Conservation (phyloP, 2,888 invertebrate species). For the Siphlonurus alternatus region DNA sequence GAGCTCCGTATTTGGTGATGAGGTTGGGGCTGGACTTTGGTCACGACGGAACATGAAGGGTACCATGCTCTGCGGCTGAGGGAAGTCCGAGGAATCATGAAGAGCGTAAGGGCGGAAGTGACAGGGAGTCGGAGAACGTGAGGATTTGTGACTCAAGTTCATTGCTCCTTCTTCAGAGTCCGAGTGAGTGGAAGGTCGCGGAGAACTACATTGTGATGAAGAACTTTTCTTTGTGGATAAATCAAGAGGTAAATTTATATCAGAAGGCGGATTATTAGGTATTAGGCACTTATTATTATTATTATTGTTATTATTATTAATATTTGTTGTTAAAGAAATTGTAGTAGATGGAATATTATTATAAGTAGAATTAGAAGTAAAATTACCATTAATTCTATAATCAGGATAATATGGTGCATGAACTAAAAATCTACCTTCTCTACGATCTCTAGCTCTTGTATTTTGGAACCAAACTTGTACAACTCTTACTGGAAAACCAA, state of each 20-base stretch:
- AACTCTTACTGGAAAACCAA: constrained; percentile 36
- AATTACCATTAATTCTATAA: background rate
- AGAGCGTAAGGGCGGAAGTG: constrained; percentile 22
- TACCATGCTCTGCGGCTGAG: constrained; percentile 12
- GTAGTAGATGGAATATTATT: constrained; percentile 2
- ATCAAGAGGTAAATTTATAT: constrained; percentile 50
- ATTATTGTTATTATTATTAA: too few species aligned
- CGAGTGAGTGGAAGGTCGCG: constrained; percentile 39
- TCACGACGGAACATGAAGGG: constrained; percentile 11
- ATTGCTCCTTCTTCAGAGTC: constrained; percentile 54
- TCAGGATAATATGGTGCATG: constrained; percentile 6
- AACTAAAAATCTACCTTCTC: constrained; percentile 37
- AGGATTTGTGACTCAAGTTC: constrained; percentile 56
- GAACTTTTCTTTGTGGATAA: constrained; percentile 63
- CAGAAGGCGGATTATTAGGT: constrained; percentile 24
- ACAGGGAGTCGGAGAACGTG: constrained; percentile 41
- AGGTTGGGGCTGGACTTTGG: constrained; percentile 23
- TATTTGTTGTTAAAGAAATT: constrained; percentile 8
- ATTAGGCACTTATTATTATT: constrained; percentile 13
- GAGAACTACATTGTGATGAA: constrained; percentile 43
- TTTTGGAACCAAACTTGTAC: constrained; percentile 88
- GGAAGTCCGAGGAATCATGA: constrained; percentile 8
- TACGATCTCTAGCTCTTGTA: constrained; percentile 73
- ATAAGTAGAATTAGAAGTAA: background rate
- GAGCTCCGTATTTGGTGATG: constrained; percentile 8